Evolutionary conservation across 1,140 invertebrate species (phyloP).

Genomic region (Acromyrmex charruanus): DNA sequence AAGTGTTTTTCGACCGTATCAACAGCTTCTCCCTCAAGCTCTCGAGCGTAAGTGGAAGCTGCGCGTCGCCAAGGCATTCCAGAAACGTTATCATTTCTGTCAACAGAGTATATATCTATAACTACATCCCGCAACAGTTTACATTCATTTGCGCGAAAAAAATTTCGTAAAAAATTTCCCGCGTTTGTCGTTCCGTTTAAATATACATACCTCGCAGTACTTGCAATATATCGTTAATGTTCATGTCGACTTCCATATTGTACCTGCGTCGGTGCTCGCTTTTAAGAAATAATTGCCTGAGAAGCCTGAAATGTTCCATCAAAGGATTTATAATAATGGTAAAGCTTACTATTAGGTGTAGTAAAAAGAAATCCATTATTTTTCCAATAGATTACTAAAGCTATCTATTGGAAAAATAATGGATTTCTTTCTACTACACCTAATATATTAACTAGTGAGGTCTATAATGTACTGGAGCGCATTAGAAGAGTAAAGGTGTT

Average conservation of each 20-base stretch:
- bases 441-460: not conserved
- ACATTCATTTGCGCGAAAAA: not conserved
- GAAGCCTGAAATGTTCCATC: not conserved
- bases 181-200: not conserved
- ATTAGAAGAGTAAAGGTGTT: too few species aligned
- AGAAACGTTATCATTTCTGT: slow-evolving; percentile 82
- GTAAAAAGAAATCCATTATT: too few species aligned
- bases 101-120: not conserved
- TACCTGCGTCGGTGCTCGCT: not conserved
- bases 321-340: not conserved
- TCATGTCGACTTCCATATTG: slow-evolving; percentile 60
- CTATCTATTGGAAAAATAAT: too few species aligned
- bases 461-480: too few species aligned
- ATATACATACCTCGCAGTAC: slow-evolving; percentile 68
- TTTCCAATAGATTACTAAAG: too few species aligned
- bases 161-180: too few species aligned
- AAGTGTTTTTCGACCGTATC: slow-evolving; percentile 73
- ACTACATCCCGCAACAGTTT: too few species aligned
- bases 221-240: slow-evolving; percentile 58
- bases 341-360: not conserved
- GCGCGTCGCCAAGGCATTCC: slow-evolving; percentile 76
- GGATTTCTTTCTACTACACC: too few species aligned
- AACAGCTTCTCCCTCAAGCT: slow-evolving; percentile 76
- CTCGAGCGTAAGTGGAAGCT: slow-evolving; percentile 76
- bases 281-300: not conserved